phyloP scores from a whole-genome alignment of 2,888 invertebrate species.

The Hyppa rectilinea region DNA sequence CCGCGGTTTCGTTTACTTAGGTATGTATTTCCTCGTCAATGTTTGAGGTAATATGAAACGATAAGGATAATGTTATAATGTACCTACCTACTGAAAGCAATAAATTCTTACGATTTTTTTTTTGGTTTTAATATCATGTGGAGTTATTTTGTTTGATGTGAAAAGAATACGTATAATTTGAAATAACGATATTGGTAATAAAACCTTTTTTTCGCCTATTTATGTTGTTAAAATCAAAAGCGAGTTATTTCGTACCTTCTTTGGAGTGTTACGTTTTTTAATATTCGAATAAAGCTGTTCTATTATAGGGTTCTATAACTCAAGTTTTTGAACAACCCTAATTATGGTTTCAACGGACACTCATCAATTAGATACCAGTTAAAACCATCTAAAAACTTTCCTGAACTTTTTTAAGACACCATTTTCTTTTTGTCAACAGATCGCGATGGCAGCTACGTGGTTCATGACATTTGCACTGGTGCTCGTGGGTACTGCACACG shows the following conservation, averaged over 20 bases:
- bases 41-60: constrained; percentile 29
- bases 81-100: constrained; percentile 9
- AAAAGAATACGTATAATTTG: constrained; percentile 3
- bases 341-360: neutral
- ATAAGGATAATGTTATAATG: constrained; percentile 9
- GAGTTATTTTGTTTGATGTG: constrained; percentile 16
- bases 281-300: neutral
- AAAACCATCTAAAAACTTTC: neutral
- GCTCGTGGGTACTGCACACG: constrained; percentile 43
- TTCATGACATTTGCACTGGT: constrained; percentile 35
- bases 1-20: constrained; percentile 23
- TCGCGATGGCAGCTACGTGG: constrained; percentile 55
- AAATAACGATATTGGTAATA: neutral
- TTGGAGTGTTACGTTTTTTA: too few species aligned
- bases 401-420: neutral
- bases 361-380: neutral
- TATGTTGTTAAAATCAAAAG: neutral
- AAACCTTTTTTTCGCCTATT: neutral
- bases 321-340: neutral
- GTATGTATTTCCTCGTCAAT: constrained; percentile 7
- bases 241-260: neutral
- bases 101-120: neutral
- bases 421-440: constrained; percentile 53
- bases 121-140: neutral
- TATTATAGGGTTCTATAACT: too few species aligned